Base-by-base conservation (phyloP, 2,888 invertebrate species). In the Cosmorhoe ocellata region DNA sequence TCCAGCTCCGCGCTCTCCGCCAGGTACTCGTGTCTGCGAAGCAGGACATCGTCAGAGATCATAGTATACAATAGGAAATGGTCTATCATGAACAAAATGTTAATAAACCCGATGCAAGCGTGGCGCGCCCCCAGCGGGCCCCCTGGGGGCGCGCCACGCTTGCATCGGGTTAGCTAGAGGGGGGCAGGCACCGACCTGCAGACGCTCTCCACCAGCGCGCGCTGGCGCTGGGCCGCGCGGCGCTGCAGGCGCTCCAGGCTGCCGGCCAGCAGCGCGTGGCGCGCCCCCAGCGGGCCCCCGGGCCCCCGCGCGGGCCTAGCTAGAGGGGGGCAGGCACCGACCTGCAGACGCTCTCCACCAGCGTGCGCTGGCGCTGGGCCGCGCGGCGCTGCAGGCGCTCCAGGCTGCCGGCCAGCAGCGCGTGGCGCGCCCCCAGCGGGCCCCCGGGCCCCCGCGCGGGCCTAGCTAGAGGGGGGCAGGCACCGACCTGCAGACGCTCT, bases 1-100 rank as follows among this genome's bases (percentile, higher is more conserved):
- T 97, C 97, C 31, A 98, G 91, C 71, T 98, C 98, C 1, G 95
- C 94, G 39, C 96, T 96, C 81, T 98, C 98, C 0, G 95, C 91
- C 76, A 98, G 93, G 79, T 98, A 98, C 71, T 98, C 98, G 73
- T 98, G 97, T 58, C 96, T 92, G 64, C 0, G 46, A 26, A 30
- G 4, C 31, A 22, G 9, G 27, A 24, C 13, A 38, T 12, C n/a
- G n/a, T n/a, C n/a, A n/a, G n/a, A n/a, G n/a, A n/a, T n/a, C 9
- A 18, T 11, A 1, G 6, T 24, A 24, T 7, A n/a, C 18, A 18
- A 18, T 4, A 18, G 18, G 18, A 18, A n/a, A n/a, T n/a, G n/a
- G n/a, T n/a, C n/a, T n/a, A n/a, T n/a, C n/a, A n/a, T n/a, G n/a
- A n/a, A n/a, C n/a, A n/a, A n/a, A n/a, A n/a, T n/a, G n/a, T n/a